Evolutionary conservation across 2,888 invertebrate genomes (phyloP).

Genomic region (Pheosia tremula): DNA sequence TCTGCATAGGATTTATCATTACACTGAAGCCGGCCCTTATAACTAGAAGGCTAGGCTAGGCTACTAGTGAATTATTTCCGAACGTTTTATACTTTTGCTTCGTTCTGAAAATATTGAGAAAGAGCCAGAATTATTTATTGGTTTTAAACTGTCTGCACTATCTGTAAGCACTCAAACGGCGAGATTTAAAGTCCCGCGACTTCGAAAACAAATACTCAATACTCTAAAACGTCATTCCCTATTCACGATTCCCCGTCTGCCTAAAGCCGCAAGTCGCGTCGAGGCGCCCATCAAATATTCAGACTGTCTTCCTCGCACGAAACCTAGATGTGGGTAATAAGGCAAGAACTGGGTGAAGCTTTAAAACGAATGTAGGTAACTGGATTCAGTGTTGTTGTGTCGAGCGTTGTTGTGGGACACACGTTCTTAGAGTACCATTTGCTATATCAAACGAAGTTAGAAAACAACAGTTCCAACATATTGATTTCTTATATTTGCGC

Average conservation of each 20-base stretch:
- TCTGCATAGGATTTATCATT: too few species aligned
- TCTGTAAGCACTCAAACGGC: neutral
- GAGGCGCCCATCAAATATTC: conserved; percentile 57
- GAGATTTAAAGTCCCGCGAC: neutral
- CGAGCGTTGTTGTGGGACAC: neutral
- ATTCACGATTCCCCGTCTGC: conserved; percentile 16
- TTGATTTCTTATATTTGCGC: too few species aligned
- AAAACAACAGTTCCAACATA: too few species aligned
- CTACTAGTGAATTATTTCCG: too few species aligned
- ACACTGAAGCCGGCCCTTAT: too few species aligned
- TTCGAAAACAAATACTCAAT: neutral
- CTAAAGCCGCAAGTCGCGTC: conserved; percentile 55
- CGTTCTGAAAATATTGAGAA: too few species aligned
- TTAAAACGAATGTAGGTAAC: conserved; percentile 59
- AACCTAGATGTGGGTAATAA: conserved; percentile 54
- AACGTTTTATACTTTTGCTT: too few species aligned
- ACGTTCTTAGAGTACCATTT: too few species aligned
- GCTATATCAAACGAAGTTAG: too few species aligned
- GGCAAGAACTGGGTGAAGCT: conserved; percentile 50
- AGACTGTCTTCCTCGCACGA: conserved; percentile 50
- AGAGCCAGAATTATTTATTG: neutral
- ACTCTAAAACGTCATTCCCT: neutral
- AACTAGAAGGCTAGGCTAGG: too few species aligned
- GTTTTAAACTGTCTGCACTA: neutral
- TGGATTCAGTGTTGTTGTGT: conserved; percentile 22